Base-by-base conservation (phyloP, 2,797 vertebrate species). In the Heteromormyrus szaboi region DNA sequence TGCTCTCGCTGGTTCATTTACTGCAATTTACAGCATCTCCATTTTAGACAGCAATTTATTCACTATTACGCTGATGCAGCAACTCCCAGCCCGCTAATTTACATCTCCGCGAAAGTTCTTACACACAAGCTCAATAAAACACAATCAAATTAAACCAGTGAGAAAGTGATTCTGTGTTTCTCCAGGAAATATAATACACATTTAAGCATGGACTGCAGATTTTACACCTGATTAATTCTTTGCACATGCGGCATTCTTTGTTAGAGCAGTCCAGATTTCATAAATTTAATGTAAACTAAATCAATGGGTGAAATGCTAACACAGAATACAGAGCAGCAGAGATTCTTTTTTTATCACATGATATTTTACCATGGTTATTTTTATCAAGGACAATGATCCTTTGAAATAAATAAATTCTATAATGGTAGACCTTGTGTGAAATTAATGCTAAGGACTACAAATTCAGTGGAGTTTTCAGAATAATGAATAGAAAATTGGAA, bases 21-120 rank as follows among this genome's bases (percentile, higher is more conserved):
- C 88, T 65, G 76, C 89, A 89, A 90, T 91, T 90, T 90, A 91
- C 79, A 90, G 51, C 84, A 17, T 86, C 62, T 88, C 89, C 65
- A 86, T 89, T 86, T 29, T 79, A 17, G 50, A 81, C 85, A 44
- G 87, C 88, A 90, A 91, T 92, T 92, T 91, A 90, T 92, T 91
- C 90, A 90, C 89, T 76, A 51, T 88, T 85, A 90, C 89, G 91
- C 89, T 91, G 90, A 91, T 91, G 62, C 85, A 53, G 90, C 90
- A 89, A 87, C 88, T 90, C 53, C 46, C 19, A 37, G 56, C 87
- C 89, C 65, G 85, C 88, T 87, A 54, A 90, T 90, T 91, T 91
- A 89, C 88, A 91, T 90, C 84, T 86, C 84, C 22, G 46, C n/a
- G 14, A 84, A 79, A 81, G 76, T 90, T 53, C 41, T 72, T 68